Base-by-base conservation (phyloP, 1,140 invertebrate genomes). In the Pteromalus puparum region DNA sequence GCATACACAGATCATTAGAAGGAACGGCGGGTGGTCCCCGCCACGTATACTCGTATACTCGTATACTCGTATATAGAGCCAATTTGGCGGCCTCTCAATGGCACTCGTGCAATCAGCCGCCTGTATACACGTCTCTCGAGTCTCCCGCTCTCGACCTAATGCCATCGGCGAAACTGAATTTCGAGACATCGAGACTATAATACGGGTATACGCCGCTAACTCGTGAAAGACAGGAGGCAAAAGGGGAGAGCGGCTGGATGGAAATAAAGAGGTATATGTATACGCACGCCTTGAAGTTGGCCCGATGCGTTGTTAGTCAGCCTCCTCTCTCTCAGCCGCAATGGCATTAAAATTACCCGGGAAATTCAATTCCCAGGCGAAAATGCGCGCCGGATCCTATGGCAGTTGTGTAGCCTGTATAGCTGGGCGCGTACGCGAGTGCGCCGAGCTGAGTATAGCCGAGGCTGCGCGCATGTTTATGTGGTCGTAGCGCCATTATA, bases 301-400 rank as follows among this genome's bases (percentile, higher is more conserved):
- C 38, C 21, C 30, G 24, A 68, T 75, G 73, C 48, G 81, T 75
- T 42, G 87, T 89, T 90, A 90, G 90, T 90, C 89, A 89, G 85
- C 88, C 88, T 90, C 89, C 87, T 88, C 89, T 87, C 88, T n/a
- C 21, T n/a, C 15, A 76, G 42, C 89, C 88, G 88, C 89, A 92
- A 92, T 91, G 89, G 88, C 89, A 92, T 91, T 91, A 92, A 91
- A 91, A 92, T 92, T 92, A 92, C 87, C 88, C 82, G 87, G 89
- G 89, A 91, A 92, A 92, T 91, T 92, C 87, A 91, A 91, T 92
- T 92, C 89, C 88, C 89, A 87, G 90, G 85, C 90, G 90, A 89
- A 91, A 90, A 90, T 88, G 88, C 87, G 86, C 26, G 72, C 70
- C 70, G 42, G 72, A 15, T 82, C n/a, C 13, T 73, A 38, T 73